phyloP scores from a whole-genome alignment of 2,797 vertebrate genomes.

The Schizopygopsis pylzovi region DNA sequence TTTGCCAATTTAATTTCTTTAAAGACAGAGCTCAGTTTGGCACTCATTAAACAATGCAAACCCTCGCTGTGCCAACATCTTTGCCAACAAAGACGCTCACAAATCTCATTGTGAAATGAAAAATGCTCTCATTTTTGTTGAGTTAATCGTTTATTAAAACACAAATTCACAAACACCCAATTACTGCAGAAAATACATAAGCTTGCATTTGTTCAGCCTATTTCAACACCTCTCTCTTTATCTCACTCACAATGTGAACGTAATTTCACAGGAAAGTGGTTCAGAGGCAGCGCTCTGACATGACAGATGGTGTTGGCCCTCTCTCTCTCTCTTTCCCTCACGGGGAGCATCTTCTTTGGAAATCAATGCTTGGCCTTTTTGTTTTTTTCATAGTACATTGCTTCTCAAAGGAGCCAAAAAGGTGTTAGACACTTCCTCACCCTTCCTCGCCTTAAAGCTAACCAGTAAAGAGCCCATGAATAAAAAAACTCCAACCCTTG shows the following conservation, averaged over 20 bases:
- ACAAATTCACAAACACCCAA: conserved; percentile 8
- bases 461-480: conserved; percentile 33
- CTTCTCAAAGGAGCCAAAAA: conserved; percentile 49
- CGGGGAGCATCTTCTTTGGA: conserved; percentile 44
- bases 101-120: conserved; percentile 27
- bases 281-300: conserved; percentile 69
- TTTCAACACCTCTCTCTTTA: conserved; percentile 41
- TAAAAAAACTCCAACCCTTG: conserved; percentile 18
- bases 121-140: not conserved
- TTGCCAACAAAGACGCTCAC: not conserved
- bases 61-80: conserved; percentile 22
- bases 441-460: conserved; percentile 3
- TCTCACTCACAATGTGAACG: conserved; percentile 66
- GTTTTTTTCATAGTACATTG: conserved; percentile 53
- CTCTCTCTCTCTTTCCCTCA: conserved; percentile 7
- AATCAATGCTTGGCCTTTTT: conserved; percentile 69
- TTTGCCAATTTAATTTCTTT: conserved; percentile 42
- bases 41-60: conserved; percentile 17
- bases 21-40: conserved; percentile 43
- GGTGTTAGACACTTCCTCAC: conserved; percentile 37
- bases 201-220: not conserved
- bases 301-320: conserved; percentile 74
- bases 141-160: conserved; percentile 18
- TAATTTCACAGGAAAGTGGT: conserved; percentile 68
- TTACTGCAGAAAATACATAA: conserved; percentile 8